Base-by-base conservation (phyloP, 2,888 invertebrate species). In the Luffia ferchaultella region DNA sequence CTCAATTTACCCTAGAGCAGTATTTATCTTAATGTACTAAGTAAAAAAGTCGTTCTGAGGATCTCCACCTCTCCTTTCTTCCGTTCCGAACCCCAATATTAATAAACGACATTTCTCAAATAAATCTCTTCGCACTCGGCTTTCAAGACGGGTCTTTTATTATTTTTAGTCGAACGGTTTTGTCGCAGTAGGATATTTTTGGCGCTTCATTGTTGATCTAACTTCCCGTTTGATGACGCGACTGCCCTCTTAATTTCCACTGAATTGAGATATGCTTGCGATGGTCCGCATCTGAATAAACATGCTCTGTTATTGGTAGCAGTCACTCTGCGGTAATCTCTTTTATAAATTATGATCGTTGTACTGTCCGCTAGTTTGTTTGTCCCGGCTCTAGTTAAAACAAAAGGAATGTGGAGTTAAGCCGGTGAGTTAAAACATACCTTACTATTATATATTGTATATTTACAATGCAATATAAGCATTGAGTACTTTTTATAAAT, bases 271-370 rank as follows among this genome's bases (percentile, higher is more conserved):
- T 69, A 65, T 76, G 73, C 71, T 66, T 66, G 62, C 67, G 77
- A 79, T 71, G 73, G 70, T 57, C 70, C 67, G 71, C 82, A 83
- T 73, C 82, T 83, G 82, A 82, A 80, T 76, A 80, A 83, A 83
- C 80, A 83, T 64, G 64, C 59, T 45, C 50, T 30, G 30, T 30
- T 30, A 30, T 30, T 30, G 5, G 30, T 30, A 7, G 18, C 9
- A 58, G 55, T 60, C 60, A 60, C 60, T 60, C 62, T 58, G 61
- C 62, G 65, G 64, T 76, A 78, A 76, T 75, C 74, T 68, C 68
- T 65, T 70, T 70, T 62, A 75, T 79, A 72, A 70, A 78, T 78
- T 76, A 76, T 65, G 63, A 65, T 64, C 65, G 63, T 63, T 64
- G 63, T 70, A 63, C 64, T 64, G 68, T 70, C 68, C 50, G 59